phyloP scores from a whole-genome alignment of 2,113 vertebrate genomes.

The Passer domesticus region DNA sequence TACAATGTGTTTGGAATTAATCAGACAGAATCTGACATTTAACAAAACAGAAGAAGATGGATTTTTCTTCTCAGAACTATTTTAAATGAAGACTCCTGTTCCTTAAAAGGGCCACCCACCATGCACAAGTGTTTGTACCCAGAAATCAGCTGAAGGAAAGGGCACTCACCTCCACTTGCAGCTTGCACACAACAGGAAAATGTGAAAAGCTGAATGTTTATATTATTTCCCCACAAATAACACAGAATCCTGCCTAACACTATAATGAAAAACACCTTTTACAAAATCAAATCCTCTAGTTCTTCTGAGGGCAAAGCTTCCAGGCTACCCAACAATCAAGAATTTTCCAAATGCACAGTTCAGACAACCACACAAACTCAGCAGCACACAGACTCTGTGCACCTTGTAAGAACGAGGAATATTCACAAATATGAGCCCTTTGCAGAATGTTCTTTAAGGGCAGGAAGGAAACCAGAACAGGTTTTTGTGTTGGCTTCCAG shows the following conservation, averaged over 20 bases:
- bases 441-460: background rate
- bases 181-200: background rate
- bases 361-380: background rate
- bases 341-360: background rate
- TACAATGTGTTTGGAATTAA: slow-evolving; percentile 15
- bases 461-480: background rate
- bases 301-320: background rate
- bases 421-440: background rate
- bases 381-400: background rate
- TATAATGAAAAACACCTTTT: background rate
- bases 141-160: background rate
- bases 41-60: background rate
- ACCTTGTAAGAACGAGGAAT: background rate
- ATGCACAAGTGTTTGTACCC: background rate
- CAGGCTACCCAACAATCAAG: background rate
- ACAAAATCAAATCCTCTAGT: background rate
- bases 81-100: background rate
- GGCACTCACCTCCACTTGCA: background rate
- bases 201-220: background rate
- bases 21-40: background rate
- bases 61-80: background rate
- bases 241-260: background rate
- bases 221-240: background rate
- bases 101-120: background rate
- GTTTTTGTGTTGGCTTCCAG: background rate